Conservation (phyloP, 2,113 vertebrate species). For the Microcebus ravelobensis region DNA sequence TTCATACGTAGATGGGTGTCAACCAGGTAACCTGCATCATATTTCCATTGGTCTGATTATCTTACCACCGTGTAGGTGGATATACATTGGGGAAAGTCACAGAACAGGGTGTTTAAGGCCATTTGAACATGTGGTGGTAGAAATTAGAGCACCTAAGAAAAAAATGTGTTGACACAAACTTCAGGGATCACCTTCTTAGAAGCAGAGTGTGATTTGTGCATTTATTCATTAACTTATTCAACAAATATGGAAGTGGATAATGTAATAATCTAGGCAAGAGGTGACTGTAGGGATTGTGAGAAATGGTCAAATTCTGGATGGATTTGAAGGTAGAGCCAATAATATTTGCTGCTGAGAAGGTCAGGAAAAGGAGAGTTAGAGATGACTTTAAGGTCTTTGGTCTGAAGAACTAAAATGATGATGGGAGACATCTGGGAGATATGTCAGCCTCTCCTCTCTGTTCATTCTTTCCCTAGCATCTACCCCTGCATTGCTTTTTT, state of each 20-base stretch:
- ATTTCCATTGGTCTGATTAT: not conserved
- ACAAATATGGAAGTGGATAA: not conserved
- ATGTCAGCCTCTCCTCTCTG: not conserved
- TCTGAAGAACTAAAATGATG: not conserved
- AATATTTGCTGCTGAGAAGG: not conserved
- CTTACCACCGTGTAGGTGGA: not conserved
- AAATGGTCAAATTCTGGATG: not conserved
- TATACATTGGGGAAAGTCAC: not conserved
- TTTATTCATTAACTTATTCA: conserved; percentile 23
- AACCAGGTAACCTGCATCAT: not conserved
- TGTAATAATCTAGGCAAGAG: not conserved
- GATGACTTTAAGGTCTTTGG: not conserved
- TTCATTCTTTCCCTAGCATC: not conserved
- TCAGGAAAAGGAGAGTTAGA: not conserved
- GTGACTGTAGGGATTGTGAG: not conserved
- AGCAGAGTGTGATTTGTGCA: not conserved
- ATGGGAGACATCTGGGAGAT: not conserved
- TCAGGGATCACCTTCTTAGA: not conserved
- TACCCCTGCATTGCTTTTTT: not conserved
- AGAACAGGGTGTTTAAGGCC: not conserved
- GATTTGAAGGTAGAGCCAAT: not conserved
- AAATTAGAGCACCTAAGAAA: not conserved
- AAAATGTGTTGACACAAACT: not conserved
- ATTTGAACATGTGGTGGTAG: not conserved
- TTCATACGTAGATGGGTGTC: not conserved